phyloP scores from a whole-genome alignment of 2,888 invertebrate genomes.

The Druceiella hillmani region DNA sequence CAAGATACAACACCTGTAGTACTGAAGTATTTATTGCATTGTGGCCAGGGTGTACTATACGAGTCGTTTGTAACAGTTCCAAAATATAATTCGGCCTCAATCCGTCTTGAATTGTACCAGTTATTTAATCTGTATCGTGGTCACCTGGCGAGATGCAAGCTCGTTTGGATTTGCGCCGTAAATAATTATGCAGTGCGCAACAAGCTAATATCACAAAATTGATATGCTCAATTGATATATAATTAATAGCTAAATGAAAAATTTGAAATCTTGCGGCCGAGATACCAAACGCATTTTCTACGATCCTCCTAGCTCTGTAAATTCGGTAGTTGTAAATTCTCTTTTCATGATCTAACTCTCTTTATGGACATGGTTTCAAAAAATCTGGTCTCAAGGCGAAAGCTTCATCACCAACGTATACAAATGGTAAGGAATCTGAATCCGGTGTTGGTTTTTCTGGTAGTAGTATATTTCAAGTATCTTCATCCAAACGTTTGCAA shows the following conservation, averaged over 20 bases:
- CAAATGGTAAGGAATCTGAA: constrained; percentile 12
- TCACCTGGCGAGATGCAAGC: too few relatives aligned
- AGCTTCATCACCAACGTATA: constrained; percentile 14
- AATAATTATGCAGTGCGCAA: constrained; percentile 15
- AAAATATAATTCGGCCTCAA: too few relatives aligned
- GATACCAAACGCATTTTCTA: constrained; percentile 17
- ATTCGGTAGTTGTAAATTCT: constrained; percentile 19
- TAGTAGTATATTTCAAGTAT: constrained; percentile 9
- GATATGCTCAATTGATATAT: constrained; percentile 14
- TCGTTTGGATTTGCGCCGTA: too few relatives aligned
- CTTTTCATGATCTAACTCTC: constrained; percentile 9
- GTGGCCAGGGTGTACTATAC: too few relatives aligned
- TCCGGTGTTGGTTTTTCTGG: constrained; percentile 9
- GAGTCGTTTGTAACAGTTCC: too few relatives aligned
- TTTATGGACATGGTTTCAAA: constrained; percentile 12
- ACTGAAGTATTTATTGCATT: too few relatives aligned
- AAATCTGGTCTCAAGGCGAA: constrained; percentile 14
- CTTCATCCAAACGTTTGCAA: constrained; percentile 1
- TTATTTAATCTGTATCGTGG: too few relatives aligned
- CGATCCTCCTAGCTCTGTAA: constrained; percentile 17
- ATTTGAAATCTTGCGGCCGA: too few relatives aligned
- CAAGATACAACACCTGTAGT: too few relatives aligned
- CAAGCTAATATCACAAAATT: constrained; percentile 15
- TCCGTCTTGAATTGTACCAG: too few relatives aligned
- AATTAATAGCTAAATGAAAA: too few relatives aligned